These are phyloP conservation scores for Tokudaia muenninki DNA, from an alignment of 2,797 vertebrate species.

Conservation along the genomic window DNA sequence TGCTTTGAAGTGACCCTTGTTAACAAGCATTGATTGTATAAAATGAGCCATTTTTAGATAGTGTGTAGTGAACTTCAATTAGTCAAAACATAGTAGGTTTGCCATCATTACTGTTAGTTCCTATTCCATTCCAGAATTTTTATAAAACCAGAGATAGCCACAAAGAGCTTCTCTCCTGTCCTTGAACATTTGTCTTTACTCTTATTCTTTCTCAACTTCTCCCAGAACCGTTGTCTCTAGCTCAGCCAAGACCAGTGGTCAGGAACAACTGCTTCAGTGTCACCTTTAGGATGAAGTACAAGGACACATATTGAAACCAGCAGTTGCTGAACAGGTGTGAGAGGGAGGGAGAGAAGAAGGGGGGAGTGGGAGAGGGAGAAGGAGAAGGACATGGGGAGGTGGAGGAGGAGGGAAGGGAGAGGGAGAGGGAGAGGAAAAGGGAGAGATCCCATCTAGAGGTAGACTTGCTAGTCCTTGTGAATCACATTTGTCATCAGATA, in stretches of 20 bases:
- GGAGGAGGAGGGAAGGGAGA: neutral
- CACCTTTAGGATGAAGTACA: neutral
- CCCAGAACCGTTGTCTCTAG: neutral
- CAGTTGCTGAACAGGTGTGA: neutral
- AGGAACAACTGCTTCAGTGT: neutral
- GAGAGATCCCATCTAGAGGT: neutral
- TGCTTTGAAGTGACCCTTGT: neutral
- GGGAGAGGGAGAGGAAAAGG: neutral
- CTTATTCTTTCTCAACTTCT: neutral
- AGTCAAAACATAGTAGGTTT: neutral
- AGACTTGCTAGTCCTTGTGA: neutral
- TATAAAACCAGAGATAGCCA: neutral
- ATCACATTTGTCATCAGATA: neutral
- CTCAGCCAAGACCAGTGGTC: neutral
- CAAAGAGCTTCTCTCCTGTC: neutral
- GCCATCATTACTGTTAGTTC: neutral
- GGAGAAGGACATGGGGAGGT: too few relatives aligned
- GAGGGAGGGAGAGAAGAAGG: too few relatives aligned
- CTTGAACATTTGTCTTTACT: neutral
- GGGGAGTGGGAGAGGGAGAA: too few relatives aligned
- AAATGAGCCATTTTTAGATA: conserved; percentile 5
- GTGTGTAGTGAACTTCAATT: neutral
- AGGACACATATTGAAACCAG: neutral
- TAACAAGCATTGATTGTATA: neutral
- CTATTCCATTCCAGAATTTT: neutral